Evolutionary conservation across 2,888 invertebrate genomes (phyloP), one percentile per base, ranked within the genome.

Genomic region (Dichetophora obliterata): DNA sequence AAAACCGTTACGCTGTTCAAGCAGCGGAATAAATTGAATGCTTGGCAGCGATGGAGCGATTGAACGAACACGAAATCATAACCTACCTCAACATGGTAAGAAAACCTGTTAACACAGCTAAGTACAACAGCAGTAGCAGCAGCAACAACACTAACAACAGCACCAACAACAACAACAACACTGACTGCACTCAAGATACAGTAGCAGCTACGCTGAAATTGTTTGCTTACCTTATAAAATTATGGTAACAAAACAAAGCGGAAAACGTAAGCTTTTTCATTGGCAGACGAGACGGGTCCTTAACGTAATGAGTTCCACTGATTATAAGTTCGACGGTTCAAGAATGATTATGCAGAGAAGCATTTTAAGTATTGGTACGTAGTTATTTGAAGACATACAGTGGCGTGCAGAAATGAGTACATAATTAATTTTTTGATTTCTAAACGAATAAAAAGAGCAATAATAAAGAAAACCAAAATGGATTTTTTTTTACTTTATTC

Each of bases 71-170:
- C 50, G 37, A 75, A 66, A 70, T 59, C 43, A 77, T 79, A 71
- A 76, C 79, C 79, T 79, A 65, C 79, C 79, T 77, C 69, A 79
- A 79, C 77, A 50, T 24, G 24, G 24, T 27, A 68, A 24, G 22
- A 63, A 63, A 68, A 68, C 68, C 48, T 24, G 66, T 66, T 66
- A 66, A 66, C 66, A 22, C 22, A 66, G 37, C 19, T 48, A 48
- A 50, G 68, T 48, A 63, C 31, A 66, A 66, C 43, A 65, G 50
- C 50, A 52, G 27, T 37, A 31, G 16, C n/a, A 31, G 31, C 34
- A 16, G 16, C 43, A 66, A 34, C 54, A 61, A 48, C 48, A 70
- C 50, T 61, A 63, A 71, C 57, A 76, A 66, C 37, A 61, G 43
- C 59, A n/a, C n/a, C n/a, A n/a, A n/a, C n/a, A n/a, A n/a, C n/a